These are phyloP conservation scores for Oxyteleia sp. DNA, from an alignment of 2,888 invertebrate species.

Conservation along the genomic window DNA sequence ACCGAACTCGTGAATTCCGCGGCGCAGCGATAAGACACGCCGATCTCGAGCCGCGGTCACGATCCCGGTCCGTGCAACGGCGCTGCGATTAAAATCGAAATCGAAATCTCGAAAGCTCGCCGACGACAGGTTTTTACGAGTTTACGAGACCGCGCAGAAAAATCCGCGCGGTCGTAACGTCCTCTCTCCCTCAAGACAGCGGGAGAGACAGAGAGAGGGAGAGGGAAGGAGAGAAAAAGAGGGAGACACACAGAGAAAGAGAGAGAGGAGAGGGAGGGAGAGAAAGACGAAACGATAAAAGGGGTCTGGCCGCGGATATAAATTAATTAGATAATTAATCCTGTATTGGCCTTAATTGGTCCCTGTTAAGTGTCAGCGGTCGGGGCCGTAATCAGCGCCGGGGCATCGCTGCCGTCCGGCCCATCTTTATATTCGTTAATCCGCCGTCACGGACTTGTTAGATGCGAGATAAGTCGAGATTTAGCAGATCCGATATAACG, in stretches of 20 bases:
- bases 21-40: conserved; percentile 50
- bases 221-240: conserved; percentile 21
- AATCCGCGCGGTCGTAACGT: background rate
- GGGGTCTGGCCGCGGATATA: conserved; percentile 78
- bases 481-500: conserved; percentile 85
- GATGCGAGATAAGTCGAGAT: conserved; percentile 86
- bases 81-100: conserved; percentile 75
- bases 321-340: conserved; percentile 88
- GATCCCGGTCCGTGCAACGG: conserved; percentile 61
- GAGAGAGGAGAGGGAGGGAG: conserved; percentile 32
- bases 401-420: conserved; percentile 76
- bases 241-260: conserved; percentile 12
- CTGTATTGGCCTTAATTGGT: conserved; percentile 87
- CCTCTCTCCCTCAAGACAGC: too few relatives aligned
- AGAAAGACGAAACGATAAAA: conserved; percentile 22
- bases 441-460: conserved; percentile 83
- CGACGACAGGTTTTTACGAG: conserved; percentile 71
- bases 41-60: conserved; percentile 66
- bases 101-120: conserved; percentile 75
- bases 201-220: conserved; percentile 1
- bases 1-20: conserved; percentile 65
- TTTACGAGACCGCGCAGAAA: conserved; percentile 47
- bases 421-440: conserved; percentile 68
- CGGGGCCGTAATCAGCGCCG: conserved; percentile 78
- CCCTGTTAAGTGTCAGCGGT: conserved; percentile 86